Evolutionary conservation across 30 jellyfish, hydroid and myxozoan genomes (phyloP).

Genomic region (Rhopilema esculentum): DNA sequence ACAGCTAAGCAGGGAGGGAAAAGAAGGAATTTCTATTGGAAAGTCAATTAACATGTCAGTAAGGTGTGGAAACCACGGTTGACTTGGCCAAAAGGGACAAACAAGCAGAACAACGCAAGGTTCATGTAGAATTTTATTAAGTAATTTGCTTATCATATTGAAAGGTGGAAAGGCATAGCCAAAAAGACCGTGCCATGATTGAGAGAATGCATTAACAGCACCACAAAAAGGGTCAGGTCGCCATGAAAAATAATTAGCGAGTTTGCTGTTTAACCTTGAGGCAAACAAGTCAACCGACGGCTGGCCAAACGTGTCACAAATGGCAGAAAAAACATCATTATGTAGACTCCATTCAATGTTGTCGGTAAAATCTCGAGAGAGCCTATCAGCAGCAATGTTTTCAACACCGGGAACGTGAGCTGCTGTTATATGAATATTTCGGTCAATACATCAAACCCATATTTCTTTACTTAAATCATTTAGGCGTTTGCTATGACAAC

Average conservation of each 20-base stretch:
- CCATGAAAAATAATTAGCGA: slow-evolving; percentile 26
- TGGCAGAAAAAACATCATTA: background rate
- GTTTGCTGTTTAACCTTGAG: slow-evolving; percentile 26
- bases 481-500: background rate
- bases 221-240: slow-evolving; percentile 34
- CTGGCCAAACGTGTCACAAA: background rate
- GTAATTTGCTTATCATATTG: slow-evolving; percentile 21
- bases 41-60: background rate
- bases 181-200: slow-evolving; percentile 24
- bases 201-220: slow-evolving; percentile 32
- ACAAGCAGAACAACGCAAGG: slow-evolving; percentile 2
- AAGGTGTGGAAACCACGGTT: slow-evolving; percentile 50
- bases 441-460: slow-evolving; percentile 20
- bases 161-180: slow-evolving; percentile 71
- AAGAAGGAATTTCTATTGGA: slow-evolving; percentile 6
- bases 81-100: slow-evolving; percentile 55
- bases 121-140: slow-evolving; percentile 3
- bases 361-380: background rate
- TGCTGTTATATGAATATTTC: background rate
- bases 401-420: slow-evolving; percentile 3
- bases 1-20: slow-evolving; percentile 6
- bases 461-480: slow-evolving; percentile 12
- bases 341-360: slow-evolving; percentile 19
- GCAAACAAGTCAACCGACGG: slow-evolving; percentile 15
- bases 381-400: background rate